Evolutionary conservation across 2,888 invertebrate species (phyloP), one percentile per base, ranked within the genome.

Genomic region (Drosophila fulvimacula): DNA sequence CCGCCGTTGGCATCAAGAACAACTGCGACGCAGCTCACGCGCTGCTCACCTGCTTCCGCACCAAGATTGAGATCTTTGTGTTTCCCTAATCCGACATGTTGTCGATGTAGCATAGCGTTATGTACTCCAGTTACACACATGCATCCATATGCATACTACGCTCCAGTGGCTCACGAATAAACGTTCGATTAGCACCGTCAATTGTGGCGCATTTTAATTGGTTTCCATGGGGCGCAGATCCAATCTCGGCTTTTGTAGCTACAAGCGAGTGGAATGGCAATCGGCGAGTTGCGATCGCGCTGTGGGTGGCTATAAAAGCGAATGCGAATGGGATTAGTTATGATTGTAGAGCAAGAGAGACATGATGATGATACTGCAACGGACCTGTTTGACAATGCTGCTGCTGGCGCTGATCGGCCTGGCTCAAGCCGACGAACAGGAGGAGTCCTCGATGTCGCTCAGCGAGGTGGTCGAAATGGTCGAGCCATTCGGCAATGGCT

Each of bases 1-100:
- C 86, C 6, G 89, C 87, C 0, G 74, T 66, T 4, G 92, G 91
- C 15, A 81, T 92, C n/a, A 93, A 92, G 64, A 92, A 93, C 56
- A 78, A 88, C 46, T 92, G 92, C 57, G 92, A 93, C 39, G 89
- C 91, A 1, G 87, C 91, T 0, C 82, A 87, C 60, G 79, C 88
- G 0, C 48, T 91, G 19, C 70, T 92, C 21, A 80, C 66, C 48
- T 92, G 92, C 17, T 64, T 92, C 1, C 75, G 71, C 36, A 64
- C 36, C 5, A 82, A 88, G 56, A 91, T 92, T 41, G 82, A 87
- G 0, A 66, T 73, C 41, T 92, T 92, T 63, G 51, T 91, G 15
- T 92, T 92, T 69, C 92, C 92, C 59, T 90, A 81, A 52, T 55
- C 13, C 30, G 30, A 19, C 52, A 36, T 10, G 51, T 9, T 6